Base-by-base conservation (phyloP, 2,888 invertebrate genomes). In the Pyrgus malvae region DNA sequence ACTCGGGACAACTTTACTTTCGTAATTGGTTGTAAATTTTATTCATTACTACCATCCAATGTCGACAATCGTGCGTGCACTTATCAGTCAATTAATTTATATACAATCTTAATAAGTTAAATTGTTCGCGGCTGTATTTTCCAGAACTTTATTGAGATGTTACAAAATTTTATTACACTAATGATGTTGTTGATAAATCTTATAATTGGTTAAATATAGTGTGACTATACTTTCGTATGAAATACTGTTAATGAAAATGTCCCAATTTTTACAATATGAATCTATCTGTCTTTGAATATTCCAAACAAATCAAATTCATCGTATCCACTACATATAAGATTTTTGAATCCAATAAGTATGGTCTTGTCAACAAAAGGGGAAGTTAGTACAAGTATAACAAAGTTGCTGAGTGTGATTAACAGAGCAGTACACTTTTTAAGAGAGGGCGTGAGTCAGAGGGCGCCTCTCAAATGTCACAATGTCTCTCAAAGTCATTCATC, bases 391-490 rank as follows among this genome's bases (percentile, higher is more conserved):
- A 8, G 1, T 19, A 19, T 38, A 9, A 27, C 9, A 48, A 35
- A 8, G 48, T 38, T 25, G 35, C 41, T 25, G 11, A 9, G 19
- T 29, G 7, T 3, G 12, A 19, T 19, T 12, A 31, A 23, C 33
- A 42, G 11, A 19, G 31, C 21, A 45, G 42, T 35, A 11, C 31
- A 16, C 16, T 40, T 42, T 50, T 41, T 42, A 17, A 50, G 35
- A 37, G 35, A 16, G 14, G n/a, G 25, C 50, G 21, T 51, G 51
- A 51, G 44, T 51, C 51, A 51, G 44, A 51, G 51, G 42, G 51
- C 44, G 44, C 51, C 51, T 44, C 51, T 51, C 44, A 37, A 37
- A 51, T 51, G 42, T 51, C 51, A 37, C 29, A 14, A 51, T 50
- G 42, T 50, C 42, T 40, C 31, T 44, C 17, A 51, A 37, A 51